Evolutionary conservation across 2,888 invertebrate species (phyloP).

Genomic region (Timema podura): DNA sequence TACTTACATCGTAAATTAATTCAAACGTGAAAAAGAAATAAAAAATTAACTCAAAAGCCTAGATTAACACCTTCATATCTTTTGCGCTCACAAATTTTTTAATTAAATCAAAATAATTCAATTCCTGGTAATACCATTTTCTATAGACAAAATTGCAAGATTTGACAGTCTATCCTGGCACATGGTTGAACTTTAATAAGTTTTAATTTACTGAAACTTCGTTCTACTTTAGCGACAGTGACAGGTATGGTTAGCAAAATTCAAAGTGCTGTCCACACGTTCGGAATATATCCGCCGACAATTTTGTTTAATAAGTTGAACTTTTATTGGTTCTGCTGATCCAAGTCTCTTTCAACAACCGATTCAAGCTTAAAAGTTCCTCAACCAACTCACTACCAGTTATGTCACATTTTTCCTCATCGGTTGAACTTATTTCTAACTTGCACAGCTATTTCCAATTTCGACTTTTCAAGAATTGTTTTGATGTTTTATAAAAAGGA

Average conservation of each 20-base stretch:
- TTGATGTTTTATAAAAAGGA: not conserved
- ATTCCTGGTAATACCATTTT: too few species aligned
- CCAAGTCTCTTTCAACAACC: not conserved
- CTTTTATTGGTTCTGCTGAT: slow-evolving; percentile 4
- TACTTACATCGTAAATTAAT: too few species aligned
- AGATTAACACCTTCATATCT: too few species aligned
- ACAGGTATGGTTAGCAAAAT: not conserved
- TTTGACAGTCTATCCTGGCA: not conserved
- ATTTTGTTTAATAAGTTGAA: not conserved
- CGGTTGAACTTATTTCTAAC: not conserved
- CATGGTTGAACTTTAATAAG: slow-evolving; percentile 1
- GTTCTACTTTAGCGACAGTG: not conserved
- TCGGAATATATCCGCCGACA: not conserved
- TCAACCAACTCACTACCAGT: not conserved
- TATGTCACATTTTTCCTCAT: not conserved
- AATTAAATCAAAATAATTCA: too few species aligned
- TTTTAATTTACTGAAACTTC: slow-evolving; percentile 4
- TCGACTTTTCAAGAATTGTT: not conserved
- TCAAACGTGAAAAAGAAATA: too few species aligned
- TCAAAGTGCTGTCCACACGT: not conserved
- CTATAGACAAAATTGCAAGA: too few species aligned
- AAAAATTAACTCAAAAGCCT: too few species aligned
- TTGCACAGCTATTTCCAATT: not conserved
- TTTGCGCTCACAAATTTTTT: too few species aligned
- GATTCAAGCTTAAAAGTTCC: not conserved